These are phyloP conservation scores for Osmoderma eremita DNA, from an alignment of 2,888 invertebrate genomes.

Conservation along the genomic window DNA sequence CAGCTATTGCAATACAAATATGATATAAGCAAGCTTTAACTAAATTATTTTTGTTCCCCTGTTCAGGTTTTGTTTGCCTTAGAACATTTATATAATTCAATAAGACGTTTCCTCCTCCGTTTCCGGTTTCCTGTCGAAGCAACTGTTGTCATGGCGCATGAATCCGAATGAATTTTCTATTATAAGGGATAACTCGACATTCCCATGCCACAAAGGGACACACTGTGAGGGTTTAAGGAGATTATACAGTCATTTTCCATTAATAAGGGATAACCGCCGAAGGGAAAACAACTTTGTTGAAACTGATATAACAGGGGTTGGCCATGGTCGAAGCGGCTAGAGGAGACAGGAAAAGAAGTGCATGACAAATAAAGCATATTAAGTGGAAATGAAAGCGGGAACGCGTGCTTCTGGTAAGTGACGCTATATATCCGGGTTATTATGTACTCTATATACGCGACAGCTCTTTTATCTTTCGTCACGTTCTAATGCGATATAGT, in stretches of 20 bases:
- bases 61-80: no score
- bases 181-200: no score
- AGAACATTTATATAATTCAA: no score
- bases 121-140: no score
- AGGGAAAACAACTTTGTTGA: slow-evolving; percentile 3
- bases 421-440: slow-evolving; percentile 8
- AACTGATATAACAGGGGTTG: not conserved
- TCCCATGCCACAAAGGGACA: no score
- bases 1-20: no score
- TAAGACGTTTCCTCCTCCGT: no score
- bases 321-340: not conserved
- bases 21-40: no score
- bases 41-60: no score
- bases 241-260: slow-evolving; percentile 10
- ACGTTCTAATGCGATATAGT: not conserved
- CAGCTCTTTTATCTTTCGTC: slow-evolving; percentile 13
- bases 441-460: slow-evolving; percentile 5
- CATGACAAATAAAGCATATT: slow-evolving; percentile 12
- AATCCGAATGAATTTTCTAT: no score
- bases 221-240: not conserved
- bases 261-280: not conserved
- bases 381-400: not conserved
- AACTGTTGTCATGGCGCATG: no score
- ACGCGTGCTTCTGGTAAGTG: slow-evolving; percentile 12
- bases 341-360: not conserved